Conservation (phyloP, 2,888 invertebrate genomes). For the Theretra japonica region DNA sequence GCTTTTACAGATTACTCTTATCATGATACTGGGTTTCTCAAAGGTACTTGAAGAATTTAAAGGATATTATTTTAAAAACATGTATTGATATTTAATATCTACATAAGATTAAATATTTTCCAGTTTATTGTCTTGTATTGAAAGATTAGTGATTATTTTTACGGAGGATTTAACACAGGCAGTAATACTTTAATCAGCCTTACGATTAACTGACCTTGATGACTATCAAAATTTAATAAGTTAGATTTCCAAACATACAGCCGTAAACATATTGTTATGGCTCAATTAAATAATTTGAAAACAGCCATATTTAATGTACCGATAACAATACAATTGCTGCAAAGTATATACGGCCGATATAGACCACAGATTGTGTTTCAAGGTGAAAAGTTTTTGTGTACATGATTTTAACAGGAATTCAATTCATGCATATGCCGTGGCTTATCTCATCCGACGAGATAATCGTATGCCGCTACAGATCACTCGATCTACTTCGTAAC, state of each 20-base stretch:
- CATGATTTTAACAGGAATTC: not conserved
- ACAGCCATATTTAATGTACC: not conserved
- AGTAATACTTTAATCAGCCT: not conserved
- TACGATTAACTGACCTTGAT: not conserved
- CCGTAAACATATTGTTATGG: conserved; percentile 1
- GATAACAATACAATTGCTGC: conserved; percentile 2
- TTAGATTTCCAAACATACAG: not conserved
- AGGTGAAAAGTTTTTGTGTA: not conserved
- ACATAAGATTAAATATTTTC: not conserved
- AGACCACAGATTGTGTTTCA: not conserved
- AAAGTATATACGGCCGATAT: not conserved
- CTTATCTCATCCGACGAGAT: too few species aligned
- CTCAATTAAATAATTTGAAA: conserved; percentile 2
- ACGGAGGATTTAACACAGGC: not conserved
- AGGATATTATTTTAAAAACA: too few species aligned
- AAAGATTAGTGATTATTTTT: not conserved
- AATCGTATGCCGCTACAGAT: too few species aligned
- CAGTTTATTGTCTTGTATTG: not conserved
- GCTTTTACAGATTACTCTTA: not conserved
- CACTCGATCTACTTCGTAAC: too few species aligned
- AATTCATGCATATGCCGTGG: too few species aligned
- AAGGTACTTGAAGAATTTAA: too few species aligned
- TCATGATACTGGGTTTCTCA: not conserved
- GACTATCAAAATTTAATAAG: not conserved
- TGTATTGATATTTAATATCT: too few species aligned